Conservation (phyloP, 1,140 invertebrate species). For the Oryctes rhinoceros region DNA sequence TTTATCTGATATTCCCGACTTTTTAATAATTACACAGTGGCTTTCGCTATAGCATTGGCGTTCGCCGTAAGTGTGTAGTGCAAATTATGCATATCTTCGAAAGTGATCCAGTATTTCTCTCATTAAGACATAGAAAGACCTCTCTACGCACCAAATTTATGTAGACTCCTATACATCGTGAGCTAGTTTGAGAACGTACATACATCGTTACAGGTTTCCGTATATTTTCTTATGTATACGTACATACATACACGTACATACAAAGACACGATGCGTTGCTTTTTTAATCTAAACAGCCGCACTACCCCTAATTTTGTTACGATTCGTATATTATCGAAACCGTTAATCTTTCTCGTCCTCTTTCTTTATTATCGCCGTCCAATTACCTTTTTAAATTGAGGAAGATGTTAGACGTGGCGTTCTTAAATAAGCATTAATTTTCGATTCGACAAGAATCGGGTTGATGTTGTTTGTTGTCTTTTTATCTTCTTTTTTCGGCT, state of each 20-base stretch:
- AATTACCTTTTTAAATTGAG: constrained; percentile 6
- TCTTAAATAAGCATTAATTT: constrained; percentile 19
- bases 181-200: background rate
- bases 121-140: background rate
- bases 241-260: background rate
- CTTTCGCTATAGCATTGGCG: background rate
- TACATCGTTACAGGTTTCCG: background rate
- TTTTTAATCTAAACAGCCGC: background rate
- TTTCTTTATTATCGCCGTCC: background rate
- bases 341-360: constrained; percentile 2
- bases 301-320: constrained; percentile 19
- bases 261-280: background rate
- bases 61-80: constrained; percentile 4
- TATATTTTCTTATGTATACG: background rate
- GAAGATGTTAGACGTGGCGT: background rate
- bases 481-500: background rate
- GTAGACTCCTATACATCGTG: background rate
- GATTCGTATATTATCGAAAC: constrained; percentile 11
- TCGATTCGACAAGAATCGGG: background rate
- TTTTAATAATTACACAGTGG: background rate
- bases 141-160: background rate
- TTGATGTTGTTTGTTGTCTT: background rate
- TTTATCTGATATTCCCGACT: constrained; percentile 12
- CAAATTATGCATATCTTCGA: constrained; percentile 1
- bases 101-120: constrained; percentile 10